Evolutionary conservation across 2,113 vertebrate species (phyloP).

Genomic region (Cyanoderma ruficeps): DNA sequence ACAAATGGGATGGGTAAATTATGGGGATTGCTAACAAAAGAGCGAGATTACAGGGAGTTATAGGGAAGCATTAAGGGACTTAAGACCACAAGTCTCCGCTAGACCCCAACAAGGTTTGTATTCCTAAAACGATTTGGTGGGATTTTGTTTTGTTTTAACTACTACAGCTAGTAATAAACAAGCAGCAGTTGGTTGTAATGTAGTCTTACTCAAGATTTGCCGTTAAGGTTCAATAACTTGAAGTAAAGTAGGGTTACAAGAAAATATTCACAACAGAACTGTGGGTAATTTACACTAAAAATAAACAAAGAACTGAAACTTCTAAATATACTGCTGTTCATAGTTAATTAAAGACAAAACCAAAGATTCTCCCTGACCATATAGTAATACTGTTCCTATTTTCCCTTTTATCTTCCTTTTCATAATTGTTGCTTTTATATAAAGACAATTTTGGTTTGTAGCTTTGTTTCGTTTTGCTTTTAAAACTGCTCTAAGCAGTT

Average conservation of each 20-base stretch:
- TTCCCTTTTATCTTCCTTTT: background rate
- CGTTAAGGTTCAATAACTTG: background rate
- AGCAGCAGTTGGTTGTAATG: background rate
- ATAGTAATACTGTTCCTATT: background rate
- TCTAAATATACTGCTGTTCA: background rate
- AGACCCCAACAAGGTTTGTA: background rate
- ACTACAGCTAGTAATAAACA: background rate
- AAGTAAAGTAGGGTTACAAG: background rate
- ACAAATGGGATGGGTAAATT: background rate
- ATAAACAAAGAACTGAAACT: background rate
- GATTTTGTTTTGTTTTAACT: background rate
- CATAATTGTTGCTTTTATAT: background rate
- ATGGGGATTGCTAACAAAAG: background rate
- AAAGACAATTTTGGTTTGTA: background rate
- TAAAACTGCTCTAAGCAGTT: background rate
- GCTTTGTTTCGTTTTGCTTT: background rate
- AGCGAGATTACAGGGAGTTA: background rate
- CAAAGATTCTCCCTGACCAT: background rate
- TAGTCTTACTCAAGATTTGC: background rate
- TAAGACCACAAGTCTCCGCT: background rate
- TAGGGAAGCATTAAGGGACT: background rate
- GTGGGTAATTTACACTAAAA: background rate
- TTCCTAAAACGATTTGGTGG: background rate
- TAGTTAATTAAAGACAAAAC: background rate
- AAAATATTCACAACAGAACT: background rate